These are phyloP conservation scores for Hemibagrus wyckioides DNA, from an alignment of 2,113 vertebrate genomes.

Conservation along the genomic window DNA sequence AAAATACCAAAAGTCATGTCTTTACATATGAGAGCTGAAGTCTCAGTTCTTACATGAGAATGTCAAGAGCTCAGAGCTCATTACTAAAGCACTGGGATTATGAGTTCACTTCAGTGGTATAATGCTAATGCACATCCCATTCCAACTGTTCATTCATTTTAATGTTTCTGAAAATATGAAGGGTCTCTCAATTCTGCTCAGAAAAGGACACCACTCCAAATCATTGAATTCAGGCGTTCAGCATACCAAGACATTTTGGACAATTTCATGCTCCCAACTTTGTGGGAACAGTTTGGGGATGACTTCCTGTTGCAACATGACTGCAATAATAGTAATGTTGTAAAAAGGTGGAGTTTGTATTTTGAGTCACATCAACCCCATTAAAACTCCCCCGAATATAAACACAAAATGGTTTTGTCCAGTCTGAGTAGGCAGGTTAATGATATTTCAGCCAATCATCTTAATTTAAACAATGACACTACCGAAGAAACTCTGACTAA, in stretches of 20 bases:
- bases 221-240: no score
- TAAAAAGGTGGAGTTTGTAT: not conserved
- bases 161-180: not conserved
- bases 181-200: not conserved
- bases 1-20: not conserved
- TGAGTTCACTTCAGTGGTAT: not conserved
- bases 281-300: no score
- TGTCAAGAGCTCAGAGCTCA: not conserved
- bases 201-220: not conserved
- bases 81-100: slow-evolving; percentile 17
- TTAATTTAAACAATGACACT: not conserved
- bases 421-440: not conserved
- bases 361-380: not conserved
- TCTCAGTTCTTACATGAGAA: not conserved
- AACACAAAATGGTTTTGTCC: not conserved
- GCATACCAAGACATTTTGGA: no score
- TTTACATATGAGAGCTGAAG: not conserved
- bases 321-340: no score
- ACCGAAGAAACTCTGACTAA: no score
- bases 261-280: not conserved
- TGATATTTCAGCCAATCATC: not conserved
- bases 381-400: not conserved
- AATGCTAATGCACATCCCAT: slow-evolving; percentile 9
- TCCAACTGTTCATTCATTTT: not conserved
- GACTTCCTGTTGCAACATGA: no score